Evolutionary conservation across 2,113 vertebrate species (phyloP), one percentile per base, ranked within the genome.

Genomic region (Parus major): DNA sequence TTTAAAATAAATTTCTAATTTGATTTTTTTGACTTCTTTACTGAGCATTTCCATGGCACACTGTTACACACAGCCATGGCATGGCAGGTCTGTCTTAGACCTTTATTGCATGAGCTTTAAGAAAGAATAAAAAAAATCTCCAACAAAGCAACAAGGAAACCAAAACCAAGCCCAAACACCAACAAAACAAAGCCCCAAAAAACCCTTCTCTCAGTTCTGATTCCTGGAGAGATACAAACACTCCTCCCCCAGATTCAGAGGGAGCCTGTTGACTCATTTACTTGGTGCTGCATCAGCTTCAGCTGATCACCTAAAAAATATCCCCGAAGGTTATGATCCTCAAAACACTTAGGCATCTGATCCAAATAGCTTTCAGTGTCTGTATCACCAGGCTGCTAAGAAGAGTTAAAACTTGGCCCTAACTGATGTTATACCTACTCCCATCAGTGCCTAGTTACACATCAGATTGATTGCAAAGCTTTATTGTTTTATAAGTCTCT

Each of bases 401-500:
- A 90, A 64, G 73, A 89, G 83, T 84, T 92, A 92, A 91, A 89
- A 61, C 61, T 79, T 79, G 42, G 63, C 31, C 84, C 46, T 61
- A 61, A 11, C 41, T 49, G 44, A 7, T 85, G 70, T 53, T 77
- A 52, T 61, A 86, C 88, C 86, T 91, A 55, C 72, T 88, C 93
- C 86, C 27, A 88, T 86, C 88, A 91, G 86, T 86, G 89, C 88
- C 96, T 97, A 82, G 90, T 96, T 97, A 85, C 88, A 84, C 76
- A 88, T 94, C 69, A 93, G 94, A 96, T 93, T 96, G 89, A 96
- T 96, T 96, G 94, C 94, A 97, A 97, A 96, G 92, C 72, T 96
- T 97, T 96, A 95, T 93, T 96, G 90, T 96, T 97, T 96, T 96
- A 94, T 90, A 96, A 93, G 95, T 87, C 96, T 96, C 91, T 92